These are phyloP conservation scores for Chitala chitala DNA, from an alignment of 2,113 vertebrate species.

Conservation along the genomic window DNA sequence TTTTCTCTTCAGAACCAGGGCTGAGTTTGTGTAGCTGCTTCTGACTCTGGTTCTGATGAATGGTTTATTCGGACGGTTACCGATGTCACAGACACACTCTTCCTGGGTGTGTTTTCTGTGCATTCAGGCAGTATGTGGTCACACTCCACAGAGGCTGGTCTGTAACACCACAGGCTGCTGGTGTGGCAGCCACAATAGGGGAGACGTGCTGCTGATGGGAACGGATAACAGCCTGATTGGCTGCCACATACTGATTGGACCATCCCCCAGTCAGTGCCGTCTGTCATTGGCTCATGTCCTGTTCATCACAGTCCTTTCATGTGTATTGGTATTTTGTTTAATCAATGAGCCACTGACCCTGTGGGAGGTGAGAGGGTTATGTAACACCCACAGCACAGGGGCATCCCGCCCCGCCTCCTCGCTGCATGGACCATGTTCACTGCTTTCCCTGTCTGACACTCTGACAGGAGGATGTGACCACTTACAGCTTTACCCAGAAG, in stretches of 20 bases:
- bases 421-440: too few species aligned
- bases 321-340: background rate
- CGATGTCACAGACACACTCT: background rate
- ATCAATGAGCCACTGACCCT: background rate
- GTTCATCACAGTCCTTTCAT: background rate
- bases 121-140: background rate
- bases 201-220: background rate
- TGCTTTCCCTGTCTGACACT: too few species aligned
- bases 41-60: too few species aligned
- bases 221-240: too few species aligned
- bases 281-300: background rate
- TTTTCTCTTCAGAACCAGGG: background rate
- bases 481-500: too few species aligned
- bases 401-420: too few species aligned
- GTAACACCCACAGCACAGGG: too few species aligned
- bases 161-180: background rate
- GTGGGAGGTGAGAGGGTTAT: too few species aligned
- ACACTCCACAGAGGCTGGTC: background rate
- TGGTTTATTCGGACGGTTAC: too few species aligned
- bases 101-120: slow-evolving; percentile 1
- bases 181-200: background rate
- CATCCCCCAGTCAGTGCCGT: background rate
- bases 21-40: too few species aligned
- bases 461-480: too few species aligned
- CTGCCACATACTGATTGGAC: background rate